Conservation (phyloP, 2,888 invertebrate genomes). For the Heliconius hortense region DNA sequence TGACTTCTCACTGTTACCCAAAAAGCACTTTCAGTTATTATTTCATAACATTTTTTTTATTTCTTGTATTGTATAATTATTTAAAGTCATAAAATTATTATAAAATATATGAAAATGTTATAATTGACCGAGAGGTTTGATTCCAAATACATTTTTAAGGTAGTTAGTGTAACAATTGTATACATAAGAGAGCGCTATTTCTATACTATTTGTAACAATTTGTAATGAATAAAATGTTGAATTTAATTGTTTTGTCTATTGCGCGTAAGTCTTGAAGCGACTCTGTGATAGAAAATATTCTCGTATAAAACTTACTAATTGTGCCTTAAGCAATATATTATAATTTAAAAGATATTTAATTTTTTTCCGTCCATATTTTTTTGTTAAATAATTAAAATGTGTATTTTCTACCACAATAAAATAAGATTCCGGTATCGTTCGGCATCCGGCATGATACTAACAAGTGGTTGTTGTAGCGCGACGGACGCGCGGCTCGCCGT, state of each 20-base stretch:
- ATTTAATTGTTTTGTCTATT: constrained; percentile 48
- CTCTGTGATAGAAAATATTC: constrained; percentile 10
- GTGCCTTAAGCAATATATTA: too few species aligned
- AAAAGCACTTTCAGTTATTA: constrained; percentile 25
- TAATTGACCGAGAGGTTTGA: constrained; percentile 10
- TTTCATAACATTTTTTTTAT: background rate
- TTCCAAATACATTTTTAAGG: constrained; percentile 11
- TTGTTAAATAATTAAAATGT: background rate
- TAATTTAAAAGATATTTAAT: too few species aligned
- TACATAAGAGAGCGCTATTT: constrained; percentile 52
- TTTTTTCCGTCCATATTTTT: too few species aligned
- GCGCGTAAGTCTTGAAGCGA: background rate
- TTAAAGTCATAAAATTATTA: background rate
- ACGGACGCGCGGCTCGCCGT: constrained; percentile 92
- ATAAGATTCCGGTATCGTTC: constrained; percentile 16
- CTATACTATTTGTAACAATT: constrained; percentile 52
- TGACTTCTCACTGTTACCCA: constrained; percentile 4
- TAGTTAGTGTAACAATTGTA: constrained; percentile 37
- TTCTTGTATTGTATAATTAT: constrained; percentile 5
- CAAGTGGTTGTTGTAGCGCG: constrained; percentile 66
- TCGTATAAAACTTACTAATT: too few species aligned
- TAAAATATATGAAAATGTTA: constrained; percentile 8
- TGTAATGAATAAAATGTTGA: constrained; percentile 57
- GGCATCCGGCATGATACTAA: constrained; percentile 37
- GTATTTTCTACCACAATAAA: constrained; percentile 1